Conservation (phyloP, 1,140 invertebrate species). For the Cydia fagiglandana region DNA sequence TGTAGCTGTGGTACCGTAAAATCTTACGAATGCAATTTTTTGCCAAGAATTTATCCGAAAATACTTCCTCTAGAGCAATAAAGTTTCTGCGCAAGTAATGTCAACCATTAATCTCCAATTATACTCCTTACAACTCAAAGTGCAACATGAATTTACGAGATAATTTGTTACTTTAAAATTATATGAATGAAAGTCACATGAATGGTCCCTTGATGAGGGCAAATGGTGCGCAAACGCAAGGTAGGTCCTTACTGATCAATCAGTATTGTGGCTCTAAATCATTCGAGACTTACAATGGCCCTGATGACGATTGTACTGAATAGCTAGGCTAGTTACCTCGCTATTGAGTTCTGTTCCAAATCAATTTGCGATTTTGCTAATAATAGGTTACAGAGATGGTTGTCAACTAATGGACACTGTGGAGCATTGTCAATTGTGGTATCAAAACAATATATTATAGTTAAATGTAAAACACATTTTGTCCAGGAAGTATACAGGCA, state of each 20-base stretch:
- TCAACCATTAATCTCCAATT: slow-evolving; percentile 10
- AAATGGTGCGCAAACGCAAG: slow-evolving; percentile 64
- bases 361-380: slow-evolving; percentile 36
- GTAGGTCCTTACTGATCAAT: slow-evolving; percentile 62
- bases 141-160: slow-evolving; percentile 4
- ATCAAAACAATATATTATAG: not conserved
- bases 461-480: not conserved
- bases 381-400: slow-evolving; percentile 13
- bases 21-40: too few species aligned
- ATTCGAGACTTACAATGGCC: slow-evolving; percentile 52
- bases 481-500: too few species aligned
- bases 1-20: too few species aligned
- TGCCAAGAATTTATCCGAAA: slow-evolving; percentile 23
- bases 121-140: not conserved
- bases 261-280: slow-evolving; percentile 61
- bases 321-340: slow-evolving; percentile 37
- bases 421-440: not conserved
- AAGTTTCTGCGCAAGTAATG: not conserved
- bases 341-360: slow-evolving; percentile 37
- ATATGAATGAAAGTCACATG: slow-evolving; percentile 70
- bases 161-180: slow-evolving; percentile 84
- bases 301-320: slow-evolving; percentile 51
- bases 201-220: slow-evolving; percentile 65
- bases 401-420: slow-evolving; percentile 7
- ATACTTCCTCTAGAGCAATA: not conserved